These are phyloP conservation scores for Erpetoichthys calabaricus DNA, from an alignment of 2,797 vertebrate species.

Conservation along the genomic window DNA sequence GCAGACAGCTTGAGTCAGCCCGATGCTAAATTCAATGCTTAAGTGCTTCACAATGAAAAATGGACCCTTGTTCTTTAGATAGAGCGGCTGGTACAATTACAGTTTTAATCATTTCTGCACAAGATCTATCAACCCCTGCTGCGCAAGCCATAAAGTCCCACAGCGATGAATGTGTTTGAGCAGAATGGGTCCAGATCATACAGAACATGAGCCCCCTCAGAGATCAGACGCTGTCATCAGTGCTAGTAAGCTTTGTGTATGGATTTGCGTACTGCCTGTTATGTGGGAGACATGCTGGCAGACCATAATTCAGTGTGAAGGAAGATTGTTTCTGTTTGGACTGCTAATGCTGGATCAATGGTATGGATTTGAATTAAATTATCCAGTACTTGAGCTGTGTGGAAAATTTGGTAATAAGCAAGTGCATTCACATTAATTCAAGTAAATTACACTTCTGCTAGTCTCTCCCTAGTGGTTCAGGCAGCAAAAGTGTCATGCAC, in stretches of 20 bases:
- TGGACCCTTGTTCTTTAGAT: conserved; percentile 26
- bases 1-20: conserved; percentile 27
- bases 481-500: too few relatives aligned
- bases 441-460: conserved; percentile 2
- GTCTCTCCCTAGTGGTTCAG: too few relatives aligned
- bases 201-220: background rate
- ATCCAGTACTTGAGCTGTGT: conserved; percentile 4
- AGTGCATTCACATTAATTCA: conserved; percentile 8
- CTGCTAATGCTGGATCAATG: conserved; percentile 11
- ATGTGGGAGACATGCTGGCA: conserved; percentile 1
- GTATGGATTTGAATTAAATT: conserved; percentile 8
- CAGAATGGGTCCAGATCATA: conserved; percentile 19
- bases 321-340: conserved; percentile 1
- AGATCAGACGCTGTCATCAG: conserved; percentile 8
- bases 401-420: conserved; percentile 9
- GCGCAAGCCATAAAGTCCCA: conserved; percentile 20
- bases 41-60: conserved; percentile 34
- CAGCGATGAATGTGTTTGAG: conserved; percentile 25
- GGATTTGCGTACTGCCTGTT: conserved; percentile 11
- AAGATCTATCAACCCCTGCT: conserved; percentile 26
- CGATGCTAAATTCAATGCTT: conserved; percentile 12
- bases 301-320: background rate
- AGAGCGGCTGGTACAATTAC: conserved; percentile 32
- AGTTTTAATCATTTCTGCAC: conserved; percentile 33
- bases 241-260: conserved; percentile 14